A percentile compares a stretch with the other conserved stretches of the same genome.
Conservation (phyloP, 2,113 vertebrate species). For the Oncorhynchus mykiss region DNA sequence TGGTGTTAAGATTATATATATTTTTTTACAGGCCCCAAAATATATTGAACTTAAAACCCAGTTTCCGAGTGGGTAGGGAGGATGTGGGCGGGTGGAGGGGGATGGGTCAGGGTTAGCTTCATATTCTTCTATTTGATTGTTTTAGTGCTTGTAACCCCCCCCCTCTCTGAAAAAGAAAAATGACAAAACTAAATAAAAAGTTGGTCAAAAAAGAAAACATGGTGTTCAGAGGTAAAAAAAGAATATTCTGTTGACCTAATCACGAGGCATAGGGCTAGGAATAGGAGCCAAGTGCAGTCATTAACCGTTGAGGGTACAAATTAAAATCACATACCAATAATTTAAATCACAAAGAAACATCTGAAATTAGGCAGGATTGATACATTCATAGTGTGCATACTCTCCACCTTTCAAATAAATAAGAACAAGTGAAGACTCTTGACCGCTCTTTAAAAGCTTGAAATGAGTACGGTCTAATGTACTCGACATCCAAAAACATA, state of each 20-base stretch:
- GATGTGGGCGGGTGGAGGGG: no score
- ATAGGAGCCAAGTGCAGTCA: constrained; percentile 13
- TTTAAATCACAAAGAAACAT: constrained; percentile 37
- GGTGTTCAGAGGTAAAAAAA: constrained; percentile 38
- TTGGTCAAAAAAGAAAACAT: constrained; percentile 10
- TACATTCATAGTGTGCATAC: constrained; percentile 77
- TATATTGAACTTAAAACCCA: no score
- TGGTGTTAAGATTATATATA: constrained; percentile 58
- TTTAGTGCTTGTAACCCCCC: constrained; percentile 16
- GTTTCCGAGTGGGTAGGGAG: no score
- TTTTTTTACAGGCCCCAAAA: constrained; percentile 49
- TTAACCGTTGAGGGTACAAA: constrained; percentile 5
- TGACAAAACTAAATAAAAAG: not conserved
- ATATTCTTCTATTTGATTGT: no score
- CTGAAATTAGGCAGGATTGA: constrained; percentile 64
- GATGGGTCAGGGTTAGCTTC: no score
- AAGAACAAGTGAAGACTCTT: constrained; percentile 47
- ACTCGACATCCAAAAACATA: no score
- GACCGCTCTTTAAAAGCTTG: not conserved
- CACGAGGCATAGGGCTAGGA: not conserved
- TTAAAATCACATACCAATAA: constrained; percentile 44
- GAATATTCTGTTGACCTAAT: constrained; percentile 8
- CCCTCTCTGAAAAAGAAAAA: constrained; percentile 37
- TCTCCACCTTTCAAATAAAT: constrained; percentile 40
- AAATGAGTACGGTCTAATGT: no score